Evolutionary conservation across 1,140 invertebrate species (phyloP).

Genomic region (Drosophila lini): DNA sequence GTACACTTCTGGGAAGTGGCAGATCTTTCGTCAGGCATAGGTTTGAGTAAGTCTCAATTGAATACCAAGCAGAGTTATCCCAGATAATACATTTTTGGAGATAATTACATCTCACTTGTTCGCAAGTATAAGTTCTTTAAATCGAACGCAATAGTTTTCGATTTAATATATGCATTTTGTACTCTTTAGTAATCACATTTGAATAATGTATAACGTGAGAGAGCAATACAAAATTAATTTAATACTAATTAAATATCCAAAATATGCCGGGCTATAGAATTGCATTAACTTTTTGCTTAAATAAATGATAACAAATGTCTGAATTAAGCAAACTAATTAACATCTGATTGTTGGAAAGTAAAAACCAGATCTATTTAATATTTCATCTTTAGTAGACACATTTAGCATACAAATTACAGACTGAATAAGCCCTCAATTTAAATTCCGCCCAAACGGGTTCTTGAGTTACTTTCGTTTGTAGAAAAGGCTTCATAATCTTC

Average conservation of each 20-base stretch:
- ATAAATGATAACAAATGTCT: neutral
- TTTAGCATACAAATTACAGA: neutral
- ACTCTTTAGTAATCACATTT: neutral
- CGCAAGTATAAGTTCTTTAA: neutral
- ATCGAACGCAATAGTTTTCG: neutral
- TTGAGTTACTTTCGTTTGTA: neutral
- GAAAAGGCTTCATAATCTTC: neutral
- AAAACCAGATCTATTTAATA: constrained; percentile 1
- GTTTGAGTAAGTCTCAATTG: neutral
- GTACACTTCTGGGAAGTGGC: constrained; percentile 25
- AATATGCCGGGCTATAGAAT: too few relatives aligned
- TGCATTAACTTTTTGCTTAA: neutral
- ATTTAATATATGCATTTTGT: neutral
- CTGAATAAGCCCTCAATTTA: neutral
- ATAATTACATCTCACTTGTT: neutral
- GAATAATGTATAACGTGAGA: neutral
- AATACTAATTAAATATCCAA: too few relatives aligned
- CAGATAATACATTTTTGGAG: neutral
- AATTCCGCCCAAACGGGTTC: neutral
- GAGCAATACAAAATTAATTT: neutral
- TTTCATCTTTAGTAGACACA: neutral
- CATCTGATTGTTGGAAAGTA: too few relatives aligned
- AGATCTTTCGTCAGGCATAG: neutral
- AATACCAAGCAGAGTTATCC: neutral
- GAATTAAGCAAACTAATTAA: neutral